Conservation (phyloP, 1,140 invertebrate genomes). For the Ridgeia piscesae region DNA sequence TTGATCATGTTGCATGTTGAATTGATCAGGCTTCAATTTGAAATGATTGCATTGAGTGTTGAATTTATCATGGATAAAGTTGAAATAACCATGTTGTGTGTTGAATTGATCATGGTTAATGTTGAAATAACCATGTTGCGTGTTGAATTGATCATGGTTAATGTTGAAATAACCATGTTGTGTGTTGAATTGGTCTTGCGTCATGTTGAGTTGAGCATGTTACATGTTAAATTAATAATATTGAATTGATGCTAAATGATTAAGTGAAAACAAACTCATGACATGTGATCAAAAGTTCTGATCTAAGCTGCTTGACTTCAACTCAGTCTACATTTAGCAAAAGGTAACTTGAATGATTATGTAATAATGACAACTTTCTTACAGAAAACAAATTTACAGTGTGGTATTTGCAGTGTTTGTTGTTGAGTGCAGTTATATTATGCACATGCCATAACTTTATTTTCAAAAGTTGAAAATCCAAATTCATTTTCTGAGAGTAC, state of each 20-base stretch:
- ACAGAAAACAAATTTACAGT: not conserved
- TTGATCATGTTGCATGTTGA: not conserved
- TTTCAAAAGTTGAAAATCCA: too few species aligned
- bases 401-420: not conserved
- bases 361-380: not conserved
- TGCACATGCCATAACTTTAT: too few species aligned
- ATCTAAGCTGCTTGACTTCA: not conserved
- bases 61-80: not conserved
- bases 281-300: not conserved
- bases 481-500: too few species aligned
- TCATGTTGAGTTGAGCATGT: too few species aligned
- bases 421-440: too few species aligned
- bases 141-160: too few species aligned
- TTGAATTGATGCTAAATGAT: not conserved
- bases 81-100: too few species aligned
- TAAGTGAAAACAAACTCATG: not conserved
- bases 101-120: too few species aligned
- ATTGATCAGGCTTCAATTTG: not conserved
- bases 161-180: too few species aligned
- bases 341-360: not conserved
- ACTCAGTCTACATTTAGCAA: not conserved
- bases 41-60: not conserved
- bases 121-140: too few species aligned
- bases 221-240: too few species aligned
- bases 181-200: too few species aligned